These are phyloP conservation scores for Equus quagga DNA, from an alignment of 2,113 vertebrate species.

Conservation along the genomic window DNA sequence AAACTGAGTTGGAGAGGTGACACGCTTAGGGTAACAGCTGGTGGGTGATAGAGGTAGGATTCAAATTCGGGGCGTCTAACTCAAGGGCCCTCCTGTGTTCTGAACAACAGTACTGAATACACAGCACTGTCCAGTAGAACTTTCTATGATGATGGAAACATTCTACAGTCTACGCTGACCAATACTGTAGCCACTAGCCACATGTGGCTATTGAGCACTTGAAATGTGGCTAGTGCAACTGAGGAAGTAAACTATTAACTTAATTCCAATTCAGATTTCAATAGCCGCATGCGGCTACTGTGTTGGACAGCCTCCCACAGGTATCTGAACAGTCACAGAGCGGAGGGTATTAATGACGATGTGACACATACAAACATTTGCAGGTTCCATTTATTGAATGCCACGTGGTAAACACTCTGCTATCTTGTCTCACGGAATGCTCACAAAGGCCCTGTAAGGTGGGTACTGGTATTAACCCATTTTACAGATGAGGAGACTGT, in stretches of 20 bases:
- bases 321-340: background rate
- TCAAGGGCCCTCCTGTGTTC: background rate
- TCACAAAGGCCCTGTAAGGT: background rate
- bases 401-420: background rate
- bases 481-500: background rate
- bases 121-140: background rate
- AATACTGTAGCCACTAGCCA: background rate
- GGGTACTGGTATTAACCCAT: background rate
- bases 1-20: background rate
- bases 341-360: background rate
- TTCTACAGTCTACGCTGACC: background rate
- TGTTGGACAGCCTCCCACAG: background rate
- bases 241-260: background rate
- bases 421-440: background rate
- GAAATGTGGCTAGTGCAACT: background rate
- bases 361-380: background rate
- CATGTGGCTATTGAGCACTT: background rate
- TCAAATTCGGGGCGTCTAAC: background rate
- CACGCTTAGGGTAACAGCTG: background rate
- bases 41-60: background rate
- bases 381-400: background rate
- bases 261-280: background rate
- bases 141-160: background rate
- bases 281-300: background rate
- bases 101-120: background rate